phyloP scores from a whole-genome alignment of 2,797 vertebrate genomes.

The Hybognathus amarus region DNA sequence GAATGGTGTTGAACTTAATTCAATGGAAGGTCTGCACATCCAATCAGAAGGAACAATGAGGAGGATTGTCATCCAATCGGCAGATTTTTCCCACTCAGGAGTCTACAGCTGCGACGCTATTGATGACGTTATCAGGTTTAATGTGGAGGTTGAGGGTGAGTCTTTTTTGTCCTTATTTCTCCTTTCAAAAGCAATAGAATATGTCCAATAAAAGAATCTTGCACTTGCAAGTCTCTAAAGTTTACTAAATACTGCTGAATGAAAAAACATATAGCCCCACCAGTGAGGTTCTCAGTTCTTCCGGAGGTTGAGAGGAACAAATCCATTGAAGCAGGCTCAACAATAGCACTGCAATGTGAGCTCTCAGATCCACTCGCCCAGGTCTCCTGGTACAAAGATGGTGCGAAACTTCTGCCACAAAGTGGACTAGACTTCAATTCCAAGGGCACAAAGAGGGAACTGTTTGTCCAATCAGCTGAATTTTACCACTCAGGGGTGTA shows the following conservation, averaged over 20 bases:
- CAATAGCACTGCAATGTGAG: conserved; percentile 85
- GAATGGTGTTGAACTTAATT: conserved; percentile 78
- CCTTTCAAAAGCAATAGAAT: conserved; percentile 20
- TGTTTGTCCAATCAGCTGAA: conserved; percentile 81
- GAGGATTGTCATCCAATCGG: conserved; percentile 83
- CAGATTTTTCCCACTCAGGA: conserved; percentile 82
- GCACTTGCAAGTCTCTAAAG: conserved; percentile 14
- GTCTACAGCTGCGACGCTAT: conserved; percentile 84
- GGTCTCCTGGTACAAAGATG: conserved; percentile 91
- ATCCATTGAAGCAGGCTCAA: conserved; percentile 70
- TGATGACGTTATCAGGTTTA: conserved; percentile 84
- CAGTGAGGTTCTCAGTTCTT: conserved; percentile 80
- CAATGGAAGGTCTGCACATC: conserved; percentile 80
- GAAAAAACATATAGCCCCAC: conserved; percentile 77
- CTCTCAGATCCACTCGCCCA: conserved; percentile 81
- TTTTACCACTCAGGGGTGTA: conserved; percentile 85
- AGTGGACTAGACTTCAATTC: conserved; percentile 76
- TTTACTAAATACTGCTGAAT: conserved; percentile 51
- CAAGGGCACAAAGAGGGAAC: conserved; percentile 73
- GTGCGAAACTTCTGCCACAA: conserved; percentile 80
- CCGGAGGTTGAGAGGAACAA: conserved; percentile 78
- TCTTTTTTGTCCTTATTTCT: conserved; percentile 50
- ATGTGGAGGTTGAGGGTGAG: conserved; percentile 85
- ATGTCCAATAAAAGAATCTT: conserved; percentile 28
- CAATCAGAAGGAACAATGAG: conserved; percentile 84